Evolutionary conservation across 2,888 invertebrate species (phyloP).

Genomic region (Hypselothyrea guttata): DNA sequence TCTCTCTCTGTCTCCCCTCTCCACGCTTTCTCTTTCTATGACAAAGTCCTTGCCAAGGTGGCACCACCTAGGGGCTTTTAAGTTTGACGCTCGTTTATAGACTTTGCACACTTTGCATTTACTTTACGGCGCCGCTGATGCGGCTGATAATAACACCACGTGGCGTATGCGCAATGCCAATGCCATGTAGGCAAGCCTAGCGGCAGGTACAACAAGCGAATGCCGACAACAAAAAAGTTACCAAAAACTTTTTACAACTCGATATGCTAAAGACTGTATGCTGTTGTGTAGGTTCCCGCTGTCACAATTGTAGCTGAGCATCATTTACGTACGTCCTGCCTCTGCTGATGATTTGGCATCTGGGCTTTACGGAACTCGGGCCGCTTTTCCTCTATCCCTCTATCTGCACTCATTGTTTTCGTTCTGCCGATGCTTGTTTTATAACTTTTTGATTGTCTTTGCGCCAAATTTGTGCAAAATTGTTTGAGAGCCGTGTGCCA

Average conservation of each 20-base stretch:
- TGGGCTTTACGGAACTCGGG: slow-evolving; percentile 35
- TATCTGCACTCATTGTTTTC: slow-evolving; percentile 54
- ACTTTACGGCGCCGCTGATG: slow-evolving; percentile 72
- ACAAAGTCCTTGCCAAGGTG: slow-evolving; percentile 50
- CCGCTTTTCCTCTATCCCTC: slow-evolving; percentile 23
- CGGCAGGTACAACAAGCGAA: slow-evolving; percentile 33
- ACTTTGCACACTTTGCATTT: slow-evolving; percentile 75
- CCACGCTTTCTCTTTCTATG: slow-evolving; percentile 1
- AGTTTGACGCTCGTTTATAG: slow-evolving; percentile 76
- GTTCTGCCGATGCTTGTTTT: slow-evolving; percentile 67
- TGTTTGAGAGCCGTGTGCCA: slow-evolving; percentile 50
- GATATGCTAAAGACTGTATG: slow-evolving; percentile 32
- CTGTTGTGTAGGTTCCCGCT: slow-evolving; percentile 2
- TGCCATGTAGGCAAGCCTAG: background rate
- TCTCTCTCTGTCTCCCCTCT: background rate
- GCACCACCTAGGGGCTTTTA: slow-evolving; percentile 69
- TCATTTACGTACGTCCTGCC: slow-evolving; percentile 37
- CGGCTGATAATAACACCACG: slow-evolving; percentile 71
- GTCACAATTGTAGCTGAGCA: slow-evolving; percentile 24
- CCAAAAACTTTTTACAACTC: slow-evolving; percentile 67
- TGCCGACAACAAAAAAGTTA: slow-evolving; percentile 46
- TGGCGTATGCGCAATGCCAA: slow-evolving; percentile 62
- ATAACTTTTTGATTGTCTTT: slow-evolving; percentile 80
- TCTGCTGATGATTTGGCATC: slow-evolving; percentile 41
- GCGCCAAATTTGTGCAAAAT: slow-evolving; percentile 72